Conservation (phyloP, 2,797 vertebrate genomes). For the Acipenser oxyrinchus region DNA sequence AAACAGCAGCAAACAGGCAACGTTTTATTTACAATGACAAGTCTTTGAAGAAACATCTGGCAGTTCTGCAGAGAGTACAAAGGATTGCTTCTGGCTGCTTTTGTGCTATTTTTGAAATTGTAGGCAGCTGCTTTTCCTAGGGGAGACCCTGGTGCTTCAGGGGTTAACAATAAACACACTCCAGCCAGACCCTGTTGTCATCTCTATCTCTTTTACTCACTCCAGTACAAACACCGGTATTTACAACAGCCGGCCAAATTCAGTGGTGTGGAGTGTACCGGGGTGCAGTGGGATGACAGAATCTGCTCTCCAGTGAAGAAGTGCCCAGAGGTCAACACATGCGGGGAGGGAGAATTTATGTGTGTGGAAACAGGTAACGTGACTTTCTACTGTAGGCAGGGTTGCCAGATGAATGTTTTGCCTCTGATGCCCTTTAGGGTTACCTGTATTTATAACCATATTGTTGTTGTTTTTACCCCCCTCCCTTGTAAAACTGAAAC, state of each 20-base stretch:
- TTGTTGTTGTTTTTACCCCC: no score
- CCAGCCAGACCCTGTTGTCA: not conserved
- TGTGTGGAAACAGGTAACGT: constrained; percentile 71
- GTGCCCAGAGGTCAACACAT: constrained; percentile 51
- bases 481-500: not conserved
- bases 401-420: not conserved
- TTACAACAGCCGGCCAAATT: constrained; percentile 63
- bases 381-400: not conserved
- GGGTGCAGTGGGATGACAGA: constrained; percentile 59
- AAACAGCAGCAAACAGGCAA: no score
- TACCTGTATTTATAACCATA: not conserved
- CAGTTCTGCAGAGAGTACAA: not conserved
- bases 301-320: constrained; percentile 44
- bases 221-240: constrained; percentile 64
- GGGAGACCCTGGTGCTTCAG: not conserved
- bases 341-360: constrained; percentile 61
- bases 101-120: not conserved
- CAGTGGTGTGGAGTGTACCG: constrained; percentile 54
- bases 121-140: not conserved
- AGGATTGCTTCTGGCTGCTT: not conserved
- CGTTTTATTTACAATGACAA: no score
- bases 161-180: not conserved
- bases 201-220: not conserved
- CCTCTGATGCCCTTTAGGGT: not conserved
- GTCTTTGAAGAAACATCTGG: not conserved